Base-by-base conservation (phyloP, 2,888 invertebrate genomes). In the Hirudinaria manillensis region DNA sequence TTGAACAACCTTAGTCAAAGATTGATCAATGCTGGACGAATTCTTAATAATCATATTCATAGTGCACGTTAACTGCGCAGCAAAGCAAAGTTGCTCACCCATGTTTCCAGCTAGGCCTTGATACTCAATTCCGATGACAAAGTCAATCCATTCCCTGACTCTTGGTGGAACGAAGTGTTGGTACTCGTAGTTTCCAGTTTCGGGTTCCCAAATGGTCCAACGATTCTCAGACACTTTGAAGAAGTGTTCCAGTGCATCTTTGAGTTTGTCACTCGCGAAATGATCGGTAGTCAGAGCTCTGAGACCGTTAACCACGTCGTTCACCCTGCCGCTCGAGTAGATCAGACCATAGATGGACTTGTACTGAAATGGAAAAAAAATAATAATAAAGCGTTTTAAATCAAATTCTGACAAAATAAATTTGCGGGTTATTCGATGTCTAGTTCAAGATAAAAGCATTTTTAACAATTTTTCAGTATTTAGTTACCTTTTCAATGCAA, bases 121-220 rank as follows among this genome's bases (percentile, higher is more conserved):
- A 24, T 27, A 29, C 2, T 61, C 61, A 29, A 29, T 13, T 61
- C 29, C 61, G 10, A 61, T 1, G 24, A 61, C 7, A 61, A 61
- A 27, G 13, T 61, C 61, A 29, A 24, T 29, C 24, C 24, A 29
- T 27, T 24, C 61, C 29, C 6, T 1, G n/a, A 61, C 1, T 61
- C 24, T 27, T 67, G 67, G 13, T 36, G 83, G 81, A 1, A 82
- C 76, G 75, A 80, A 80, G 29, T 84, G 76, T 76, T 83, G 81
- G 78, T 83, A 82, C 70, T 82, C 82, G 67, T 83, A 80, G 55
- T 82, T 81, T 66, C 84, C 84, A 61, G 79, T 79, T 29, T 80
- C 77, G 29, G 83, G 82, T 75, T 83, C 83, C 78, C 81, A 83
- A 7, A 79, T 79, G 65, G 80, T 82, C 72, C 74, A 77, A n/a